Percentiles rank a stretch among this genome's conserved stretches.
phyloP scores from a whole-genome alignment of 2,113 vertebrate genomes.

The Desmodus rotundus region DNA sequence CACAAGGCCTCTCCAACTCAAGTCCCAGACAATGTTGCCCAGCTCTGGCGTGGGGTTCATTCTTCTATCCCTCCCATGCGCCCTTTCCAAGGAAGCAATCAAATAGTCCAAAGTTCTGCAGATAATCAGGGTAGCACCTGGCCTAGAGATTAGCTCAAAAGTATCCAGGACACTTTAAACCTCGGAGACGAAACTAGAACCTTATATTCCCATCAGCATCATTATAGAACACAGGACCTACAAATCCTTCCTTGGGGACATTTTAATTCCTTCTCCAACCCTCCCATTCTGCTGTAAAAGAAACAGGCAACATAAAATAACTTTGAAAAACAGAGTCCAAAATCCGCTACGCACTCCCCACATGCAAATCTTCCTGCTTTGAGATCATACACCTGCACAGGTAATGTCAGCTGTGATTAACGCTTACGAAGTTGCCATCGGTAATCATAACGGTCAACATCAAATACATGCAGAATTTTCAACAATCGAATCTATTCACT shows the following conservation, averaged over 20 bases:
- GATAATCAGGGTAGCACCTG: not conserved
- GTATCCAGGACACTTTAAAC: not conserved
- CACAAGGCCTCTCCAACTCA: not conserved
- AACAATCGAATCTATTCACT: not conserved
- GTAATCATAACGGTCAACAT: not conserved
- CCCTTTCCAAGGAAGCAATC: not conserved
- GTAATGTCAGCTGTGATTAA: not conserved
- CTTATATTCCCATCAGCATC: not conserved
- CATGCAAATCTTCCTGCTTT: not conserved
- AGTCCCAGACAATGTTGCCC: no score
- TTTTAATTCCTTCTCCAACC: not conserved
- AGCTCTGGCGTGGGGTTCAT: not conserved
- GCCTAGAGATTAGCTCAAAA: not conserved
- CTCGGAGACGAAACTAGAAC: not conserved
- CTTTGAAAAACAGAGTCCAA: not conserved
- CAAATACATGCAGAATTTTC: not conserved
- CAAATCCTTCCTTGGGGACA: not conserved
- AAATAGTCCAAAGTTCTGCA: not conserved
- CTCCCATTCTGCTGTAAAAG: not conserved
- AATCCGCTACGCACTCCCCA: not conserved
- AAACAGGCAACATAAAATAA: not conserved
- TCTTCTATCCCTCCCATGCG: not conserved
- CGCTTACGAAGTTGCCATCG: not conserved
- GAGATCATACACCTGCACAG: not conserved
- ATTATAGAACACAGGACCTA: not conserved